phyloP scores from a whole-genome alignment of 2,888 invertebrate genomes.

The Linnaemya vulpina region DNA sequence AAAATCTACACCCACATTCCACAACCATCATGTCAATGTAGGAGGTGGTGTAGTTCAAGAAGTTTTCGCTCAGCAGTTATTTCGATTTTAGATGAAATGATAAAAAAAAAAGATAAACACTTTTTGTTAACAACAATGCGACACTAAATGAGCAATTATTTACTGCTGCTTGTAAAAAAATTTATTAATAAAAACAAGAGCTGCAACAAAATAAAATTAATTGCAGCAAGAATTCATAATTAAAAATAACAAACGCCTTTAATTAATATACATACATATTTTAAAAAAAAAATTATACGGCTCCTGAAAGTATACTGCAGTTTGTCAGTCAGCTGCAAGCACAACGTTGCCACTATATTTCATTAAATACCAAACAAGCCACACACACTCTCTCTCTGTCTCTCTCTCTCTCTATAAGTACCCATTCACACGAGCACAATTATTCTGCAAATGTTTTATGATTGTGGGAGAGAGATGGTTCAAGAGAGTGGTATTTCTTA shows the following conservation, averaged over 20 bases:
- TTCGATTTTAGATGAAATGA: background rate
- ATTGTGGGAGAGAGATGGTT: no score
- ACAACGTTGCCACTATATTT: no score
- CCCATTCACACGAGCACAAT: no score
- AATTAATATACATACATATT: no score
- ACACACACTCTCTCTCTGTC: no score
- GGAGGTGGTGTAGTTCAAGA: background rate
- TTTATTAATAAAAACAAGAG: background rate
- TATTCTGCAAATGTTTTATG: no score
- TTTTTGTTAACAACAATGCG: conserved; percentile 6
- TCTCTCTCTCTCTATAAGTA: no score
- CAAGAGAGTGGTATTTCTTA: no score
- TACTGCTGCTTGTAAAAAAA: background rate
- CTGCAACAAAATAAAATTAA: background rate
- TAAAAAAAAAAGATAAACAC: background rate
- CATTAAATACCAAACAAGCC: no score
- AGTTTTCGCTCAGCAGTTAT: background rate
- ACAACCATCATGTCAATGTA: conserved; percentile 5
- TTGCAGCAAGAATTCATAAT: conserved; percentile 2
- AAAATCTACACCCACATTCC: conserved; percentile 8
- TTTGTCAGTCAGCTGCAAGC: no score
- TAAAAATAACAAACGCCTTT: background rate
- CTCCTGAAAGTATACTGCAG: background rate
- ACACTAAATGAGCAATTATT: conserved; percentile 45
- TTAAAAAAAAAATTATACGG: background rate